Evolutionary conservation across 2,797 vertebrate genomes (phyloP).

Genomic region (Avahi laniger): DNA sequence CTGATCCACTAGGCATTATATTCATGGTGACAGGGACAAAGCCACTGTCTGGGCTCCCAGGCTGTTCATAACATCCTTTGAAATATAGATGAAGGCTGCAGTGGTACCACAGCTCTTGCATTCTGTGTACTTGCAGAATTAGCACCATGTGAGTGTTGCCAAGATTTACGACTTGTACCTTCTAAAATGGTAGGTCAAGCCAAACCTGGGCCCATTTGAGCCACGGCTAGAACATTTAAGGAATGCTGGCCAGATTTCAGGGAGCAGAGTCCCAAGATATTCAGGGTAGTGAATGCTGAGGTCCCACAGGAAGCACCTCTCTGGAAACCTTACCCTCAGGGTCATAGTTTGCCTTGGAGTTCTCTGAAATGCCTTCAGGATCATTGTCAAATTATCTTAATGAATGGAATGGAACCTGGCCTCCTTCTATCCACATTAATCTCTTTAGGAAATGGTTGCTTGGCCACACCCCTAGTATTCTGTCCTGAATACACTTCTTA

Average conservation of each 20-base stretch:
- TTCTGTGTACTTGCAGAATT: background rate
- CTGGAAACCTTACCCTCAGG: background rate
- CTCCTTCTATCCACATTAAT: background rate
- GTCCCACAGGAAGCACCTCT: background rate
- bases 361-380: background rate
- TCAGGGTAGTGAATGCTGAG: background rate
- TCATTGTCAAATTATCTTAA: background rate
- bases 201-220: background rate
- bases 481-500: background rate
- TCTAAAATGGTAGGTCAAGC: background rate
- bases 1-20: background rate
- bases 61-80: background rate
- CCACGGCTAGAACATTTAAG: background rate
- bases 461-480: background rate
- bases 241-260: background rate
- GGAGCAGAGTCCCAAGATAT: background rate
- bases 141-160: background rate
- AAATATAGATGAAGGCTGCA: background rate
- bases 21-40: background rate
- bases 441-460: background rate
- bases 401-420: background rate
- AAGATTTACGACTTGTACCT: background rate
- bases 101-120: background rate
- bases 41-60: background rate
- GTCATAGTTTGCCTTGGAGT: background rate